These are phyloP conservation scores for Melospiza melodia DNA, from an alignment of 2,113 vertebrate species.

Conservation along the genomic window DNA sequence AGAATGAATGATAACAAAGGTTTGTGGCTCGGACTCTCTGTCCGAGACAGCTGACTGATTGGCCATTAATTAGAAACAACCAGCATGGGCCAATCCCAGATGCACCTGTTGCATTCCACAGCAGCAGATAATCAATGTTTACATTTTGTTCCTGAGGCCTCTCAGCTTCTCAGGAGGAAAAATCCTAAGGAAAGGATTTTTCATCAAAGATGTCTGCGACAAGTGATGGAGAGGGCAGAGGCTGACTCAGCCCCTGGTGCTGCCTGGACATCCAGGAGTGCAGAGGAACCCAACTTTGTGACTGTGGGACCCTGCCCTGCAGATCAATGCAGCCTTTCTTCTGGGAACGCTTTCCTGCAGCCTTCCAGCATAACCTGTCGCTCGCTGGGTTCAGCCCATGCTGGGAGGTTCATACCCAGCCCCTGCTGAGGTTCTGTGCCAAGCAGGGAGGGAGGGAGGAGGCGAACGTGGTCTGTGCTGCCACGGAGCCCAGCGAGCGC, in stretches of 20 bases:
- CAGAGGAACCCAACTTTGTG: background rate
- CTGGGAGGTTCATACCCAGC: background rate
- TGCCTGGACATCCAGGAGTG: background rate
- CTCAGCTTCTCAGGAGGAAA: too few species aligned
- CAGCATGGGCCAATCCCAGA: too few species aligned
- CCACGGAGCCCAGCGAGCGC: background rate
- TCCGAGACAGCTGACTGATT: too few species aligned
- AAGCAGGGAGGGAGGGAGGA: background rate
- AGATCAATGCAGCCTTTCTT: slow-evolving; percentile 37
- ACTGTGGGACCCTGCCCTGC: background rate
- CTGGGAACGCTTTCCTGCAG: background rate
- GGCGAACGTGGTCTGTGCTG: background rate
- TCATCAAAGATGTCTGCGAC: too few species aligned
- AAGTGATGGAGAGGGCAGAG: background rate
- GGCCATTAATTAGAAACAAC: too few species aligned
- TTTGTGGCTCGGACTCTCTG: too few species aligned
- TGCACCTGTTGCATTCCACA: too few species aligned
- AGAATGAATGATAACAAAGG: too few species aligned
- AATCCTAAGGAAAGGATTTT: too few species aligned
- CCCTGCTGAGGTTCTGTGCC: background rate
- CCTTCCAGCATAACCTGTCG: background rate
- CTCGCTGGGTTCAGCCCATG: background rate
- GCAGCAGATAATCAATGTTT: too few species aligned
- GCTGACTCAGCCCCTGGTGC: background rate
- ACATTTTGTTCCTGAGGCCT: too few species aligned